Evolutionary conservation across 2,113 vertebrate species (phyloP).

Genomic region (Pardalotus punctatus): DNA sequence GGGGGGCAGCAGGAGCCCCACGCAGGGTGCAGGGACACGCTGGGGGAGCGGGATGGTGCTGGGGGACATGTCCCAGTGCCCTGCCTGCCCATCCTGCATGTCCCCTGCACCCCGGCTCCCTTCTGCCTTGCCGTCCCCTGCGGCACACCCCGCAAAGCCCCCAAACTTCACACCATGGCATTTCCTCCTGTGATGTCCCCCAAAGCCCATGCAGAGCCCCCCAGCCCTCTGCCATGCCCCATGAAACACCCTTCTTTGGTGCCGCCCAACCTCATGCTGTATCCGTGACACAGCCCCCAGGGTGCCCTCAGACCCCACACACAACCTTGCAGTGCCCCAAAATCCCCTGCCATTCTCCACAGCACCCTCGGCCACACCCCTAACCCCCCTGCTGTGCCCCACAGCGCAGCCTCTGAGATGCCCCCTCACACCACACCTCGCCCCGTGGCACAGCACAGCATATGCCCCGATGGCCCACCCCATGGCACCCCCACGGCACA

Average conservation of each 20-base stretch:
- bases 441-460: neutral
- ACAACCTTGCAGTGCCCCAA: neutral
- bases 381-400: neutral
- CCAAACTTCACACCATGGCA: neutral
- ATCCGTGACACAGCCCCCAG: no score
- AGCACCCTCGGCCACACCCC: neutral
- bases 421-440: neutral
- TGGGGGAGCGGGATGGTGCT: neutral
- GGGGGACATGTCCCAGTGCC: neutral
- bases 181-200: neutral
- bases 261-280: neutral
- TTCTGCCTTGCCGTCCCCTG: neutral
- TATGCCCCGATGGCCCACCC: neutral
- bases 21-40: rapidly evolving
- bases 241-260: neutral
- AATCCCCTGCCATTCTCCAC: neutral
- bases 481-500: neutral
- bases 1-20: neutral
- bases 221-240: neutral
- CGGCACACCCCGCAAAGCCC: neutral
- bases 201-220: neutral
- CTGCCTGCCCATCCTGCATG: rapidly evolving
- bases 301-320: no score
- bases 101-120: neutral
- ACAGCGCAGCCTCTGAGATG: neutral